These are phyloP conservation scores for Sus scrofa DNA, from an alignment of 2,113 vertebrate genomes.

Conservation along the genomic window DNA sequence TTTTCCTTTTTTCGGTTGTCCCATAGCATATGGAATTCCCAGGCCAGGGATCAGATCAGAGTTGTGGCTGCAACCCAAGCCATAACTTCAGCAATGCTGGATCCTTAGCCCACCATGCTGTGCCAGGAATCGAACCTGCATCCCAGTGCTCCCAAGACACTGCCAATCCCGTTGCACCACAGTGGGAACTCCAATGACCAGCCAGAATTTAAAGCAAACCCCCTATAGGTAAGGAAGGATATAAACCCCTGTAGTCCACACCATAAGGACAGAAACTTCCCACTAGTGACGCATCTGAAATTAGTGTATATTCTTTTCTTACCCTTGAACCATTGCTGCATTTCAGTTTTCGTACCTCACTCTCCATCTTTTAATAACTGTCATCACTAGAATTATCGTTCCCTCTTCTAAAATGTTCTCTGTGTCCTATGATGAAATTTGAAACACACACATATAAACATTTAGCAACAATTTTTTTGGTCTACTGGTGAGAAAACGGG, in stretches of 20 bases:
- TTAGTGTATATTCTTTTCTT: neutral
- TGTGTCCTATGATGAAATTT: slow-evolving; percentile 52
- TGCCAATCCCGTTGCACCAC: no score
- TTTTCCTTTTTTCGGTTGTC: no score
- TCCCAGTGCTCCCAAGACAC: no score
- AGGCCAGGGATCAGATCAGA: no score
- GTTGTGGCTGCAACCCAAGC: no score
- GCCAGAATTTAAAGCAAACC: no score
- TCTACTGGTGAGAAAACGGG: neutral
- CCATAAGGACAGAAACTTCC: neutral
- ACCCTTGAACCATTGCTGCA: neutral
- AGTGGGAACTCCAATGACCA: no score
- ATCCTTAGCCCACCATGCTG: no score
- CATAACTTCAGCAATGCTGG: no score
- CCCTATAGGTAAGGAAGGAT: neutral
- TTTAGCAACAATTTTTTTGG: neutral
- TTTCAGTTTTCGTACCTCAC: slow-evolving; percentile 55
- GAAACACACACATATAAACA: neutral
- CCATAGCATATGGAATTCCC: no score
- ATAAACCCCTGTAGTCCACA: neutral
- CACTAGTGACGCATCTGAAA: neutral
- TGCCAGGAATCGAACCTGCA: no score
- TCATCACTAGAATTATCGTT: neutral
- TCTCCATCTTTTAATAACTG: neutral
- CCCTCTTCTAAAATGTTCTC: neutral